A percentile compares a stretch with the other conserved stretches of the same genome.
Evolutionary conservation across 2,888 invertebrate genomes (phyloP).

Genomic region (Crematogaster levior): DNA sequence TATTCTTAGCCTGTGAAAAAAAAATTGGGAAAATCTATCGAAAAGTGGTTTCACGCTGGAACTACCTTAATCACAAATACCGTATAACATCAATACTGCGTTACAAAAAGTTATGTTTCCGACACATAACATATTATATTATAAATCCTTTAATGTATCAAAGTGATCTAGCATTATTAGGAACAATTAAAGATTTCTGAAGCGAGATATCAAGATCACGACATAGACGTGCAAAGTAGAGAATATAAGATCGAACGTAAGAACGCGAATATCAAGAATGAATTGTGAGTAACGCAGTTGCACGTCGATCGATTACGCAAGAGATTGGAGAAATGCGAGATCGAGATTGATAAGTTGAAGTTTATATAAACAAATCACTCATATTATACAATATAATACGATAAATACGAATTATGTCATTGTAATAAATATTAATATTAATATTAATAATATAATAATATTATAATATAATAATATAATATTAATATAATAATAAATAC

Average conservation of each 20-base stretch:
- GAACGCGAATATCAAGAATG: conserved; percentile 73
- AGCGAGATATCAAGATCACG: conserved; percentile 74
- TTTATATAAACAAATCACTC: conserved; percentile 36
- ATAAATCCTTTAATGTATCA: background rate
- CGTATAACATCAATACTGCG: background rate
- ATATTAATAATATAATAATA: too few relatives aligned
- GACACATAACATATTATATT: background rate
- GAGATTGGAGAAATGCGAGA: conserved; percentile 80
- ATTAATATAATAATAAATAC: too few relatives aligned
- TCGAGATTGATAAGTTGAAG: conserved; percentile 79
- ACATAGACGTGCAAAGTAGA: conserved; percentile 66
- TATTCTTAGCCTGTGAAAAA: too few relatives aligned
- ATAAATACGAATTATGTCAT: background rate
- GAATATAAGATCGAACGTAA: conserved; percentile 76
- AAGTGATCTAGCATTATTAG: conserved; percentile 60
- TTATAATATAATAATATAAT: too few relatives aligned
- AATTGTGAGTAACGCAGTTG: conserved; percentile 74
- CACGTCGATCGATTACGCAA: conserved; percentile 76
- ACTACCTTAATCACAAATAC: background rate
- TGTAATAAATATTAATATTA: background rate
- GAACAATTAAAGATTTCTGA: conserved; percentile 75
- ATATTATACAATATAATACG: background rate
- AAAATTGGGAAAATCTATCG: too few relatives aligned
- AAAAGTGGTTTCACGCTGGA: too few relatives aligned
- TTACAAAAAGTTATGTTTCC: background rate